Conservation (phyloP, 2,888 invertebrate species). For the Tipula unca region DNA sequence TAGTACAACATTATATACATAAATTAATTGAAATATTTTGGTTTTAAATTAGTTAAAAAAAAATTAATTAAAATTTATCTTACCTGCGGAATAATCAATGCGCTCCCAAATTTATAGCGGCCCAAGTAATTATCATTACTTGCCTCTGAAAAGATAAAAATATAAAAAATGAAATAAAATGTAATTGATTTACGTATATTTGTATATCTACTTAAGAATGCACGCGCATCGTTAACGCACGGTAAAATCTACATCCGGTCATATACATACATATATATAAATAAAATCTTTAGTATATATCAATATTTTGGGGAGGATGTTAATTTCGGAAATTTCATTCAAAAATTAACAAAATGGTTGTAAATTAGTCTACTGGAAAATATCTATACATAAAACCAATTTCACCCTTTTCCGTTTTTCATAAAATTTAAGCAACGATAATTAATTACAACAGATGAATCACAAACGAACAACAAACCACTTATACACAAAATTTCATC, state of each 20-base stretch:
- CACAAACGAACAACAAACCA: background rate
- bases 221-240: no score
- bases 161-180: conserved; percentile 23
- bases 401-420: background rate
- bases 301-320: background rate
- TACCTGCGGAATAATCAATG: conserved; percentile 32
- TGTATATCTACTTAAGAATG: background rate
- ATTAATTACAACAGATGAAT: conserved; percentile 8
- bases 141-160: conserved; percentile 28
- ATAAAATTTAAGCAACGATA: background rate
- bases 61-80: conserved; percentile 23
- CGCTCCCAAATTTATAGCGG: conserved; percentile 32
- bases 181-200: background rate
- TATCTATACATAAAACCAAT: background rate
- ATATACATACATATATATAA: background rate
- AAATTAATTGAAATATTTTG: background rate
- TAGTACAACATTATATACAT: background rate
- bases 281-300: no score
- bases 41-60: background rate
- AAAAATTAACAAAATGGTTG: background rate
- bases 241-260: background rate
- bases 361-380: background rate
- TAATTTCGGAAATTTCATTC: background rate
- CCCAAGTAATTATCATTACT: conserved; percentile 33
- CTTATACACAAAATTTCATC: background rate